These are phyloP conservation scores for Colaptes auratus DNA, from an alignment of 2,113 vertebrate genomes.

Conservation along the genomic window DNA sequence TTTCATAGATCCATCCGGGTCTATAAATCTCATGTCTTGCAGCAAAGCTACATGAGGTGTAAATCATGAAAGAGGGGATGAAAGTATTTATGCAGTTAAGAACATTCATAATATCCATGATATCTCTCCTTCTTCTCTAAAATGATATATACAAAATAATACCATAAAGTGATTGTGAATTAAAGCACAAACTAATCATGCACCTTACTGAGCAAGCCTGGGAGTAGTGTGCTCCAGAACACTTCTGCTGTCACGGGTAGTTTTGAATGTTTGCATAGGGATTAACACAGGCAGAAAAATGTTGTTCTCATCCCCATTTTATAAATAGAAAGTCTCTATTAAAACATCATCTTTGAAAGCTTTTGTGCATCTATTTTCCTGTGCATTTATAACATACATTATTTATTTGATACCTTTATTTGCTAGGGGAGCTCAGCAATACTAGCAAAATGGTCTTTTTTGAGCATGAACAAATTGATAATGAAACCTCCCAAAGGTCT, in stretches of 20 bases:
- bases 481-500: not conserved
- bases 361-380: slow-evolving; percentile 23
- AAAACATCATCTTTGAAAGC: slow-evolving; percentile 10
- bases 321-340: not conserved
- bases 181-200: not conserved
- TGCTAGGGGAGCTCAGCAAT: not conserved
- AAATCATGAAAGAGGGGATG: not conserved
- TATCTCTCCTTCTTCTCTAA: not conserved
- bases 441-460: not conserved
- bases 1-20: not conserved
- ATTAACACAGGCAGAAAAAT: not conserved
- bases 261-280: not conserved
- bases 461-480: not conserved
- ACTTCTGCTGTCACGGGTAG: not conserved
- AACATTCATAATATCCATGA: not conserved
- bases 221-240: not conserved
- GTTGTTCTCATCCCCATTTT: not conserved
- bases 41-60: not conserved
- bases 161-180: not conserved
- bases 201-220: not conserved
- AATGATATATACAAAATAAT: not conserved
- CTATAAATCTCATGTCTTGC: not conserved
- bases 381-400: slow-evolving; percentile 71
- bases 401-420: slow-evolving; percentile 69
- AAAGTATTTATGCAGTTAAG: not conserved